phyloP scores from a whole-genome alignment of 2,797 vertebrate genomes.

The Cichlasoma orientale region DNA sequence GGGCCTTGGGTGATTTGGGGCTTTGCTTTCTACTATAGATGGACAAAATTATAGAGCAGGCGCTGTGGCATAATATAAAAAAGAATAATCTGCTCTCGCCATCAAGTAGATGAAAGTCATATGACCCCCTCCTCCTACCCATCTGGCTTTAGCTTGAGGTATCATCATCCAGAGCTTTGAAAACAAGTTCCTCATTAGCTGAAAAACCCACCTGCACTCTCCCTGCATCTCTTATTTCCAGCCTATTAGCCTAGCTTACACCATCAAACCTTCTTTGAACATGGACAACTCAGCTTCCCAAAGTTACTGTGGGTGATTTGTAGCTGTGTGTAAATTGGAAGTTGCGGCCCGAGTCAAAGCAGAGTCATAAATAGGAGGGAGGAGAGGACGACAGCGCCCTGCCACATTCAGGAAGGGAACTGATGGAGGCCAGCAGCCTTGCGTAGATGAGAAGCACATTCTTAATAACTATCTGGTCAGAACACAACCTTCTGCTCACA shows the following conservation, averaged over 20 bases:
- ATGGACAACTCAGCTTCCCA: conserved; percentile 25
- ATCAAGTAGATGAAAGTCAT: conserved; percentile 25
- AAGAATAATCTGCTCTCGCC: neutral
- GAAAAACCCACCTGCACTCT: neutral
- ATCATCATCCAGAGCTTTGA: conserved; percentile 28
- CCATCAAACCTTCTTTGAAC: conserved; percentile 47
- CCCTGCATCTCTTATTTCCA: conserved; percentile 8
- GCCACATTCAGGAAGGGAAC: conserved; percentile 33
- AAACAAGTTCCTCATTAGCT: conserved; percentile 22
- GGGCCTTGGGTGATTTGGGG: conserved; percentile 1
- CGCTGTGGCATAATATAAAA: conserved; percentile 1
- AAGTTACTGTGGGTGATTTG: conserved; percentile 68
- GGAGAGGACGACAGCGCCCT: conserved; percentile 51
- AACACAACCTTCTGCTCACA: conserved; percentile 54
- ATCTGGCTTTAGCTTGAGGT: conserved; percentile 10
- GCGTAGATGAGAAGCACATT: conserved; percentile 59
- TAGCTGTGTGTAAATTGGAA: conserved; percentile 70
- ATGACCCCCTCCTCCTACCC: conserved; percentile 9
- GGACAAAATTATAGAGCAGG: conserved; percentile 7
- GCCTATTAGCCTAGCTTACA: conserved; percentile 28
- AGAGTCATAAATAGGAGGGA: conserved; percentile 67
- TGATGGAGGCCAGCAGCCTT: conserved; percentile 52
- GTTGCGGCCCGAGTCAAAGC: conserved; percentile 67
- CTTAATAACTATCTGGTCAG: conserved; percentile 71
- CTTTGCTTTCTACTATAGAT: conserved; percentile 16